Percentiles rank a stretch among this genome's conserved stretches.
Conservation (phyloP, 2,797 vertebrate genomes). For the Lepidocolaptes lacrymiger region DNA sequence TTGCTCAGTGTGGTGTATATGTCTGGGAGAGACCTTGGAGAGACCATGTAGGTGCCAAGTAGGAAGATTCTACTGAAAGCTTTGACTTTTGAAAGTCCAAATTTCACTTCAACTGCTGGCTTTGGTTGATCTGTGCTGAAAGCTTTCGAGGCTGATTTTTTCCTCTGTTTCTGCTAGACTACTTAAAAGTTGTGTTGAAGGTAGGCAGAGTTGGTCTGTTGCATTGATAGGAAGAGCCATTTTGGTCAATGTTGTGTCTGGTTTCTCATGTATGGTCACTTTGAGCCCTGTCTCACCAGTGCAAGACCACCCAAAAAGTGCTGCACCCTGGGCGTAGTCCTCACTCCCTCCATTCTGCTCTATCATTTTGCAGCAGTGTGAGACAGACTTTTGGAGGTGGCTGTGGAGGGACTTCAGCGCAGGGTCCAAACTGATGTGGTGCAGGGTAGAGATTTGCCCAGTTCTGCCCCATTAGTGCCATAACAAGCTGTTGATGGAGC, state of each 20-base stretch:
- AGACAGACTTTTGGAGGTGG: background rate
- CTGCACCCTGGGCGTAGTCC: background rate
- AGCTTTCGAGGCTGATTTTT: background rate
- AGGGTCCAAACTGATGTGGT: rapidly evolving
- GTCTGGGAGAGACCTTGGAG: background rate
- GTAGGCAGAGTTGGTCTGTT: background rate
- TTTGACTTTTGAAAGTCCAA: background rate
- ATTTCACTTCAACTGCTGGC: background rate
- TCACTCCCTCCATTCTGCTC: background rate
- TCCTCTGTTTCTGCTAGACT: background rate
- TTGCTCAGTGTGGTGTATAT: background rate
- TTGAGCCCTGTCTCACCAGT: background rate
- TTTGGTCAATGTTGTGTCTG: background rate
- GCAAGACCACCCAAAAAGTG: background rate
- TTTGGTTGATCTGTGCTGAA: background rate
- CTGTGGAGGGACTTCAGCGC: background rate
- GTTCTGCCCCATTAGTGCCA: background rate
- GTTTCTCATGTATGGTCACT: background rate
- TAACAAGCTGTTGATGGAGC: background rate
- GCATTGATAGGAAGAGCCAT: rapidly evolving
- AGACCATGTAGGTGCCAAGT: background rate
- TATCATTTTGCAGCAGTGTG: background rate
- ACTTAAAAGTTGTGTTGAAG: background rate
- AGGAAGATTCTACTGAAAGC: background rate
- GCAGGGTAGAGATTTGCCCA: background rate